Conservation (phyloP, 2,888 invertebrate species). For the Leptopilina syphax region DNA sequence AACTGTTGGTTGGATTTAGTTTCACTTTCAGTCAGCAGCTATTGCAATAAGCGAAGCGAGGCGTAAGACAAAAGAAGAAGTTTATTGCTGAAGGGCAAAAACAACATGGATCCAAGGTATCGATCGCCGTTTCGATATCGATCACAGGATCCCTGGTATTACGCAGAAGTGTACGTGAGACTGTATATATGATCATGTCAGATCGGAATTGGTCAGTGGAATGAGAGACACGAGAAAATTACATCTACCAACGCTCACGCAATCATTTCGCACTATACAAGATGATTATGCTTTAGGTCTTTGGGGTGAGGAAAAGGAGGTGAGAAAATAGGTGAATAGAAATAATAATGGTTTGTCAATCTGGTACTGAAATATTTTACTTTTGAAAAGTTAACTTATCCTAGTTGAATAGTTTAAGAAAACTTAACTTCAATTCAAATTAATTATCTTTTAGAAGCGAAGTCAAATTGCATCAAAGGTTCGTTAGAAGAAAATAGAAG, state of each 20-base stretch:
- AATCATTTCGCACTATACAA: constrained; percentile 63
- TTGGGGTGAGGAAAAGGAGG: constrained; percentile 13
- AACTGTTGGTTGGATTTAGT: constrained; percentile 16
- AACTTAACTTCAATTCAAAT: too few species aligned
- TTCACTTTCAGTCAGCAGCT: constrained; percentile 58
- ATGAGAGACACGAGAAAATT: constrained; percentile 57
- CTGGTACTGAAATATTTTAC: too few species aligned
- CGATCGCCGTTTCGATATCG: constrained; percentile 61
- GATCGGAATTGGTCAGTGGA: constrained; percentile 39
- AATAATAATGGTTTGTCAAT: not conserved
- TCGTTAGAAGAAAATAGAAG: too few species aligned
- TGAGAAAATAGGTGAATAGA: constrained; percentile 24
- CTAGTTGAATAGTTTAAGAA: too few species aligned
- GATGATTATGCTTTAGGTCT: constrained; percentile 51
- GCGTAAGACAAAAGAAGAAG: constrained; percentile 56
- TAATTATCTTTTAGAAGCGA: too few species aligned
- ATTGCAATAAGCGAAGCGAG: constrained; percentile 62
- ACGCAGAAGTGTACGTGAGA: constrained; percentile 72
- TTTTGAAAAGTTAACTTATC: too few species aligned
- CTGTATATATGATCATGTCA: constrained; percentile 61
- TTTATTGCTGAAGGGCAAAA: constrained; percentile 56
- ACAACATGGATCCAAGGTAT: constrained; percentile 68
- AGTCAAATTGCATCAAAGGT: too few species aligned
- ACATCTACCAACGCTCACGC: constrained; percentile 62
- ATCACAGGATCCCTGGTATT: constrained; percentile 72